Evolutionary conservation across 2,797 vertebrate species (phyloP).

Genomic region (Choloepus didactylus): DNA sequence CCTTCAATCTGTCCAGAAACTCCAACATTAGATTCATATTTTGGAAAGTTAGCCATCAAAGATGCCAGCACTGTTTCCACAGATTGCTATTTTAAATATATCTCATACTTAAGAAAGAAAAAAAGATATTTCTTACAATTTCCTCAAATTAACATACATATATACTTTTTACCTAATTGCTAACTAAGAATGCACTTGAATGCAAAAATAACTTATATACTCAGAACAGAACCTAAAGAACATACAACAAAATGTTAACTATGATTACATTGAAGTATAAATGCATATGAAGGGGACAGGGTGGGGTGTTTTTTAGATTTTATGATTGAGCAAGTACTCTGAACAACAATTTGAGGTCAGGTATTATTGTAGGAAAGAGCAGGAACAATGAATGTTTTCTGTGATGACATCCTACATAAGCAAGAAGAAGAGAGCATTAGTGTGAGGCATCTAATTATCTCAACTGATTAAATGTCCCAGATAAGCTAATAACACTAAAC

Average conservation of each 20-base stretch:
- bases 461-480: neutral
- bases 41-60: constrained; percentile 16
- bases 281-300: neutral
- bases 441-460: neutral
- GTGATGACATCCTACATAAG: neutral
- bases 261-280: neutral
- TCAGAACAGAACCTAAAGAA: neutral
- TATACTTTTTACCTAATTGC: neutral
- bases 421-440: neutral
- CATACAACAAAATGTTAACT: neutral
- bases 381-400: neutral
- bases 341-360: neutral
- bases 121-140: neutral
- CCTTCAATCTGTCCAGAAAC: neutral
- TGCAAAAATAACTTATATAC: neutral
- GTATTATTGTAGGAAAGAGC: neutral
- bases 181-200: neutral
- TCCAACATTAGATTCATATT: neutral
- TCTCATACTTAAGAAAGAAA: neutral
- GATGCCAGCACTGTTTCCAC: neutral
- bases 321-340: neutral
- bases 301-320: neutral
- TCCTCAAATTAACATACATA: constrained; percentile 24
- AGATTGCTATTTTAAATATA: neutral
- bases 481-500: neutral